These are phyloP conservation scores for Vultur gryphus DNA, from an alignment of 2,797 vertebrate genomes.

Conservation along the genomic window DNA sequence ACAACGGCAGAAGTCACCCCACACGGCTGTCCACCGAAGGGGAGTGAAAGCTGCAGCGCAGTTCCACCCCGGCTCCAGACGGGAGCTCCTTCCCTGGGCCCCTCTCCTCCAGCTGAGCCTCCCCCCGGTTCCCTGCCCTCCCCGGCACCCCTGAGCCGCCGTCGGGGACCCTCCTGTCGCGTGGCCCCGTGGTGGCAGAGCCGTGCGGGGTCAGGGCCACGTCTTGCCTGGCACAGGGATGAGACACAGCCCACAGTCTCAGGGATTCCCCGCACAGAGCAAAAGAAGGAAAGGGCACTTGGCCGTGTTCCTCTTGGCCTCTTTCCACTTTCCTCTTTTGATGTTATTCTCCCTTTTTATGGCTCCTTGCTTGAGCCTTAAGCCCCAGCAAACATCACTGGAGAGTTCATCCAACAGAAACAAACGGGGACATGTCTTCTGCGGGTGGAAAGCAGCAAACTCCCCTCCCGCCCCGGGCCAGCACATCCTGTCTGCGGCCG, in stretches of 20 bases:
- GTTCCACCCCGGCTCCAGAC: accelerated
- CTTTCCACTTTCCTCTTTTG: background rate
- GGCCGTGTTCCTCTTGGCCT: background rate
- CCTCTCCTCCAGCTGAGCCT: background rate
- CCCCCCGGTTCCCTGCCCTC: background rate
- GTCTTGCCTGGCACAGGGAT: background rate
- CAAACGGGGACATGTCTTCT: background rate
- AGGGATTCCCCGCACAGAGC: background rate
- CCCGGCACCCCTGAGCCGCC: accelerated
- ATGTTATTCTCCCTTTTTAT: background rate
- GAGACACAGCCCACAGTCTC: background rate
- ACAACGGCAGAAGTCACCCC: accelerated
- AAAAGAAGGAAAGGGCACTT: background rate
- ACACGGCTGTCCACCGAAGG: accelerated
- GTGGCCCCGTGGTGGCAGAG: accelerated
- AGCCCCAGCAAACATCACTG: background rate
- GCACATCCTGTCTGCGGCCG: accelerated
- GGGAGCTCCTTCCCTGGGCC: background rate
- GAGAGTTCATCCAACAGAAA: background rate
- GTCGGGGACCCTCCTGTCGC: accelerated
- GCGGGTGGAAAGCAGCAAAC: background rate
- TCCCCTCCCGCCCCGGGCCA: background rate
- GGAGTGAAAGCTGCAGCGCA: background rate
- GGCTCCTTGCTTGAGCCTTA: background rate
- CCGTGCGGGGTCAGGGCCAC: accelerated